Percentiles rank a stretch among this genome's conserved stretches.
These are phyloP conservation scores for Cryptosula pallasiana DNA, from an alignment of 2,888 invertebrate genomes.

Conservation along the genomic window DNA sequence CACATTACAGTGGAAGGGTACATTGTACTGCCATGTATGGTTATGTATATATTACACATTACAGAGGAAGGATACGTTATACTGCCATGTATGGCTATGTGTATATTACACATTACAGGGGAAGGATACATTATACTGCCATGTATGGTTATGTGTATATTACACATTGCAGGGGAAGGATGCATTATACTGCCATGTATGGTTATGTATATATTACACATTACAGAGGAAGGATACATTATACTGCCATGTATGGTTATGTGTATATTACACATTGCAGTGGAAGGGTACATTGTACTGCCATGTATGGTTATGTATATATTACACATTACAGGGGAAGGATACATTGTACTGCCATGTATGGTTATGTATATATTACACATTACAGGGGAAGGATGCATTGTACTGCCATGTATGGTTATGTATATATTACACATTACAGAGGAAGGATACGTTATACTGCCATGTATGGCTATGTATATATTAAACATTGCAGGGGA, in stretches of 20 bases:
- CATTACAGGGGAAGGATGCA: conserved; percentile 85
- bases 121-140: conserved; percentile 94
- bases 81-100: conserved; percentile 99
- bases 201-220: too few species aligned
- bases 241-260: conserved; percentile 99
- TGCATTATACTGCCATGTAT: conserved; percentile 98
- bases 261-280: conserved; percentile 64
- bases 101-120: conserved; percentile 67
- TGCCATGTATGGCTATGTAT: conserved; percentile 97
- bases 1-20: conserved; percentile 78
- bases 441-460: conserved; percentile 96
- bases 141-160: too few species aligned
- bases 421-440: too few species aligned
- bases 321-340: conserved; percentile 73
- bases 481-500: conserved; percentile 74
- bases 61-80: conserved; percentile 93
- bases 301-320: too few species aligned
- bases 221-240: conserved; percentile 90
- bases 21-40: conserved; percentile 99
- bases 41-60: too few species aligned
- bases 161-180: conserved; percentile 75
- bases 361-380: too few species aligned
- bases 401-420: conserved; percentile 99
- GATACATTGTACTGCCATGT: conserved; percentile 98
- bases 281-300: conserved; percentile 94